Base-by-base conservation (phyloP, 2,797 vertebrate species). In the Emys orbicularis region DNA sequence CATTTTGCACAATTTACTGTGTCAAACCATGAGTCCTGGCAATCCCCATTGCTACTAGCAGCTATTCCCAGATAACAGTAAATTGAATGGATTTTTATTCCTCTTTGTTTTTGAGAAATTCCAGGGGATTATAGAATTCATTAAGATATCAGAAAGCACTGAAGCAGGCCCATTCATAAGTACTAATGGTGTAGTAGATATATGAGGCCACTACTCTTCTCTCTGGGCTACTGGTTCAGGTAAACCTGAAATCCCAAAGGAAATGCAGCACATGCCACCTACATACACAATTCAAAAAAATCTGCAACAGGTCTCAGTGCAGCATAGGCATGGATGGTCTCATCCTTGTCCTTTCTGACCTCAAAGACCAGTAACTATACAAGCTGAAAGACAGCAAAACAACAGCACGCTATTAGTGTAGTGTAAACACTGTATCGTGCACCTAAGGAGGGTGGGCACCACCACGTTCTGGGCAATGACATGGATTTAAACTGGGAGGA, bases 71-170 rank as follows among this genome's bases (percentile, higher is more conserved):
- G 31, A 12, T 56, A 31, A 57, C 29, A 77, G 11, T 47, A 52
- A 85, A 5, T 3, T 77, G n/a, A 85, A 54, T 41, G 50, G 57
- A 87, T 4, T 5, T 1, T 2, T 0, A 0, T 15, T 88, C 57
- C 8, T 92, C 25, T 47, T 47, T 47, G 47, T 47, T 47, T 87
- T 84, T 18, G 37, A 23, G 47, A 86, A 90, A 83, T 0, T 0
- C 31, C 16, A 57, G 47, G 53, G 74, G 4, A 86, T 86, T 29
- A 6, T 7, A 74, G 47, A 89, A 47, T 18, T 18, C 0, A 0
- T 57, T 84, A 79, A 0, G 0, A 61, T 13, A 21, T 29, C 83
- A 79, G 37, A 65, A 9, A 79, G 47, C 5, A 16, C 3, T 6
- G 25, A 4, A 12, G 12, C 34, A 57, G 83, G 11, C 25, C 41